phyloP scores from a whole-genome alignment of 1,140 invertebrate species.

The Drosophila murphyi region DNA sequence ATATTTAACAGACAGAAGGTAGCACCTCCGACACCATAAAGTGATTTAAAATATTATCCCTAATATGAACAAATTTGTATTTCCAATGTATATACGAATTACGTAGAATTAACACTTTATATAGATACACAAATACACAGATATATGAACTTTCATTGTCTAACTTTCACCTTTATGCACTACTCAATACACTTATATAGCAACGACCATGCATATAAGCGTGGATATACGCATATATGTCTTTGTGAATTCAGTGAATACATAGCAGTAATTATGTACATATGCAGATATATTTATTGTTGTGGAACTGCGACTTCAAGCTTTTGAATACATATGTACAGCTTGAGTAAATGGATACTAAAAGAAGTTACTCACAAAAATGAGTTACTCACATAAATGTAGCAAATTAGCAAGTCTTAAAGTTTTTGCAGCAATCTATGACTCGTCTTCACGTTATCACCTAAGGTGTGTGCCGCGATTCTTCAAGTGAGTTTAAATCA shows the following conservation, averaged over 20 bases:
- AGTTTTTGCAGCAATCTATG: background rate
- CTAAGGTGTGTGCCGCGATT: background rate
- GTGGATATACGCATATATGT: background rate
- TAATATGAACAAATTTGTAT: too few relatives aligned
- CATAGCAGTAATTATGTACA: background rate
- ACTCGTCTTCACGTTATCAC: background rate
- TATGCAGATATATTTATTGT: background rate
- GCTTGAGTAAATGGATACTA: background rate
- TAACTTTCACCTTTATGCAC: conserved; percentile 20
- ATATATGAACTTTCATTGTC: conserved; percentile 20
- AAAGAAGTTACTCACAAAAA: background rate
- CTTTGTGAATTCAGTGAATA: background rate
- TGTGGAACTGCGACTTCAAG: too few relatives aligned
- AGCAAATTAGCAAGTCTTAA: background rate
- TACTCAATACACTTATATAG: conserved; percentile 11
- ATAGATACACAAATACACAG: background rate
- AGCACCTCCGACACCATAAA: too few relatives aligned
- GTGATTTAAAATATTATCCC: too few relatives aligned
- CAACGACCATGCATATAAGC: background rate
- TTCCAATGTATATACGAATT: too few relatives aligned
- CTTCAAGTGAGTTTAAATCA: conserved; percentile 5
- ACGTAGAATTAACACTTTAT: conserved; percentile 8
- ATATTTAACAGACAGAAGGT: too few relatives aligned
- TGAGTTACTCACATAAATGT: conserved; percentile 10
- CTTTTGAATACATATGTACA: background rate